These are phyloP conservation scores for Actinemys pallida DNA, from an alignment of 2,113 vertebrate species.

Conservation along the genomic window DNA sequence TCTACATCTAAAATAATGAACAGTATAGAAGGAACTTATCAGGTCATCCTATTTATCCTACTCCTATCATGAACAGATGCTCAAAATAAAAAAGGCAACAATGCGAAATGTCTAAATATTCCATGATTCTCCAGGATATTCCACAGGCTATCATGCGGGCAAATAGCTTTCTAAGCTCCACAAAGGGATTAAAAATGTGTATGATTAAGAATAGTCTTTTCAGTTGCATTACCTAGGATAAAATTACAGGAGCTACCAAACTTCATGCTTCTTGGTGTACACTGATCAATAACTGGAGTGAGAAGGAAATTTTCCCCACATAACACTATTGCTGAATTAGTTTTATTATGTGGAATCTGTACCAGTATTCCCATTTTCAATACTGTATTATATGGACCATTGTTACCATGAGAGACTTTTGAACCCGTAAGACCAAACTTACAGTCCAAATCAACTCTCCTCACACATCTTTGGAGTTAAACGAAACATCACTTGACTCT, in stretches of 20 bases:
- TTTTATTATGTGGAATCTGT: accelerated
- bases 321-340: accelerated
- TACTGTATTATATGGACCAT: neutral
- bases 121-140: no score
- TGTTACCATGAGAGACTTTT: neutral
- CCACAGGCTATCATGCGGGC: neutral
- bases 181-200: neutral
- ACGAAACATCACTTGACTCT: neutral
- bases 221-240: neutral
- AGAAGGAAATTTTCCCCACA: neutral
- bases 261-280: neutral
- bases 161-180: neutral
- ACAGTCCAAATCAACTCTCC: neutral
- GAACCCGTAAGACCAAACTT: neutral
- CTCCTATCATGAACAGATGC: neutral
- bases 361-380: neutral
- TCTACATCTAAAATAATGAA: neutral
- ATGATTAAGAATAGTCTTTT: neutral
- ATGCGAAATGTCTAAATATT: accelerated
- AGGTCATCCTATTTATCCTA: neutral
- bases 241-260: accelerated
- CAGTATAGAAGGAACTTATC: neutral
- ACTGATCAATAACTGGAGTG: neutral
- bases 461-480: neutral
- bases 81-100: neutral